Conservation (phyloP, 92 coral and sea anemone species). For the Heliopora coerulea region DNA sequence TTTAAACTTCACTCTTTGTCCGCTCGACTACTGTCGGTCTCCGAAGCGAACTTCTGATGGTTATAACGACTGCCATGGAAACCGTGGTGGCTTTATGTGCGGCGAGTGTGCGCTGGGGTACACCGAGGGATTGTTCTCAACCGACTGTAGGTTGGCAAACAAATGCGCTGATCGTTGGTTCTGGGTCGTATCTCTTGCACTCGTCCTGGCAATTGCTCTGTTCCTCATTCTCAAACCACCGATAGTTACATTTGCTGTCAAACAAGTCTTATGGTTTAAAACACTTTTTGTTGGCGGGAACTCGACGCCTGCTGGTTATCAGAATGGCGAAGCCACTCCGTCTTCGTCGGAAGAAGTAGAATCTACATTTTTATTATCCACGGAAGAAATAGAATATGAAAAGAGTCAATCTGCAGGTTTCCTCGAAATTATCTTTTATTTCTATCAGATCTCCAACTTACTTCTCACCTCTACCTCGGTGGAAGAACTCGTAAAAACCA, state of each 20-base stretch:
- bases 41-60: slow-evolving; percentile 23
- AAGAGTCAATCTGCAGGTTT: slow-evolving; percentile 41
- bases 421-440: slow-evolving; percentile 70
- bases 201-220: slow-evolving; percentile 56
- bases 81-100: slow-evolving; percentile 73
- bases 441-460: slow-evolving; percentile 69
- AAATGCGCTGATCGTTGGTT: slow-evolving; percentile 67
- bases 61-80: slow-evolving; percentile 72
- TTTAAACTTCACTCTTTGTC: slow-evolving; percentile 66
- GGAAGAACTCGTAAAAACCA: slow-evolving; percentile 16
- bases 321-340: not conserved
- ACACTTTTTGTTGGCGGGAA: not conserved
- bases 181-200: slow-evolving; percentile 50
- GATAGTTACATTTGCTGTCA: slow-evolving; percentile 42
- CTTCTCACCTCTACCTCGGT: slow-evolving; percentile 53
- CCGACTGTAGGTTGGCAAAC: slow-evolving; percentile 51
- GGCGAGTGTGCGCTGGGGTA: slow-evolving; percentile 62
- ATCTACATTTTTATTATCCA: not conserved
- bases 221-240: slow-evolving; percentile 68
- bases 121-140: slow-evolving; percentile 69
- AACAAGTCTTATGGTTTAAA: slow-evolving; percentile 63
- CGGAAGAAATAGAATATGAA: slow-evolving; percentile 24
- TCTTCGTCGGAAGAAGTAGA: not conserved
- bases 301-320: not conserved
- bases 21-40: slow-evolving; percentile 64